Base-by-base conservation (phyloP, 2,113 vertebrate genomes). In the Erythrocercus mccallii region DNA sequence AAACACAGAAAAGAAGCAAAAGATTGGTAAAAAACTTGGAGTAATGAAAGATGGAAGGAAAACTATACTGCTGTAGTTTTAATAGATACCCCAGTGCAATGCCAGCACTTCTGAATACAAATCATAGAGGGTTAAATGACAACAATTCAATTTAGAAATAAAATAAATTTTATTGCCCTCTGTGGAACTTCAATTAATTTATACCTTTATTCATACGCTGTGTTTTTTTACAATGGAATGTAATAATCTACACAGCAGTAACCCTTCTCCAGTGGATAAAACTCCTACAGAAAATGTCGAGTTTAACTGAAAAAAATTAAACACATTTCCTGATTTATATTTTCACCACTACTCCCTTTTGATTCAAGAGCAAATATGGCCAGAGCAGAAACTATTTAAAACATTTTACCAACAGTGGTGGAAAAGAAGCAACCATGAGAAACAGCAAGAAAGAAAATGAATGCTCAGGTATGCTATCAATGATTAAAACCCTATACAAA, bases 161-260 rank as follows among this genome's bases (percentile, higher is more conserved):
- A 93, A 94, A 95, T 82, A 66, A 86, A 92, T 93, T 92, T 54
- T 80, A 91, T 81, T 95, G 66, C 62, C 51, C 21, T 88, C 81
- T 77, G 30, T 10, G 10, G 37, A 86, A 42, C 61, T 94, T 80
- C 86, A 92, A 96, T 81, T 78, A 56, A 66, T 88, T 56, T 95
- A 77, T 90, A 94, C 64, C 33, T 91, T 97, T 95, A 90, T 88
- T 91, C 45, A 80, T 79, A 89, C 77, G 42, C 15, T 77, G 16
- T 80, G 27, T 88, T 97, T 40, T 97, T 88, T 56, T 89, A 88
- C 79, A 94, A 95, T 50, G 30, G 68, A 85, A 77, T 83, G 27
- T 30, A 91, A 61, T 95, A 88, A 81, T 74, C 62, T 86, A 62
- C 24, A 8, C 42, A 83, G 87, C 30, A 15, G 87, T 42, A 94